phyloP scores from a whole-genome alignment of 2,888 invertebrate species.

The Drosophila subquinaria region DNA sequence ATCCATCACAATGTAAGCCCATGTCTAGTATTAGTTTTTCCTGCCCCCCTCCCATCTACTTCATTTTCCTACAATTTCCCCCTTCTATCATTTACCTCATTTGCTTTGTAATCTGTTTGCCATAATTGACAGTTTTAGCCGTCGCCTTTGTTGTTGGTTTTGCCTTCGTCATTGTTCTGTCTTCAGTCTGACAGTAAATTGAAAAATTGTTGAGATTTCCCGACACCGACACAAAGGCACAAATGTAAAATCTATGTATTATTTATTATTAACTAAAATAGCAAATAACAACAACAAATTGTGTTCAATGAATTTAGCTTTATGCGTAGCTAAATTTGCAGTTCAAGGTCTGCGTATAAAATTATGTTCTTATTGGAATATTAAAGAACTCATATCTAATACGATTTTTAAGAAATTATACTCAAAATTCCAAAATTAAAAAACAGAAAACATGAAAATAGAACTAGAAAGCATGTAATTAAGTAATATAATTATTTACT shows the following conservation, averaged over 20 bases:
- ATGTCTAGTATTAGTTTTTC: conserved; percentile 34
- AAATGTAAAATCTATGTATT: conserved; percentile 55
- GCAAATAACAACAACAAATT: not conserved
- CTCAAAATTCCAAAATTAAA: not conserved
- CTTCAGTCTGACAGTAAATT: conserved; percentile 71
- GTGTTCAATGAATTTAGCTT: conserved; percentile 21
- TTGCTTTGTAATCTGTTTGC: conserved; percentile 52
- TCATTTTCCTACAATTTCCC: not conserved
- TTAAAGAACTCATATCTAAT: no score
- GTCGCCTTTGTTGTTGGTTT: conserved; percentile 15
- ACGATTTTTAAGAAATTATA: not conserved
- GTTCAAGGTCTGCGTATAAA: conserved; percentile 64
- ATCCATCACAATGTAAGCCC: conserved; percentile 68
- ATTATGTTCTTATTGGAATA: conserved; percentile 3
- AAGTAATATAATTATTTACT: not conserved
- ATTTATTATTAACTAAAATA: conserved; percentile 6
- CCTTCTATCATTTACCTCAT: conserved; percentile 24
- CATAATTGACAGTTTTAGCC: conserved; percentile 73
- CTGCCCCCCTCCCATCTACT: not conserved
- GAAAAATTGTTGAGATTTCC: conserved; percentile 73
- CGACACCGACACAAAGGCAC: conserved; percentile 34
- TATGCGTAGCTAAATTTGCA: conserved; percentile 45
- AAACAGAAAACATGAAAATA: not conserved
- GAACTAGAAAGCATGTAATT: not conserved
- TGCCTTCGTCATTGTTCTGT: conserved; percentile 55